Evolutionary conservation across 2,113 vertebrate species (phyloP).

Genomic region (human (Homo sapiens)): DNA sequence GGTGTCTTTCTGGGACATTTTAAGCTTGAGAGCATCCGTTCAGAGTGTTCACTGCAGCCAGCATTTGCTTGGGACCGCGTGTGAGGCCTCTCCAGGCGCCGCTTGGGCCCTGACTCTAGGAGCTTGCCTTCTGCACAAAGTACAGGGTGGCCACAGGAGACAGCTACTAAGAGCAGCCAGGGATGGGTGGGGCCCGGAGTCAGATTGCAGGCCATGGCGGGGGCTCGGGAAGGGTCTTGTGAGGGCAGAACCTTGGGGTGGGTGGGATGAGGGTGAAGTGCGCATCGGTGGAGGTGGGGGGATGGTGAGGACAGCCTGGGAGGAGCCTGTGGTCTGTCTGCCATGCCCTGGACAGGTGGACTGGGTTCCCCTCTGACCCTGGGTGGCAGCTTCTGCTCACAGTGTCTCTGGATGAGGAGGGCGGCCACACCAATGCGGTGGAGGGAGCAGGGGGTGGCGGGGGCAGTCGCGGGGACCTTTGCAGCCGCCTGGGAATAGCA

Average conservation of each 20-base stretch:
- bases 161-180: background rate
- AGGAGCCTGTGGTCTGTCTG: background rate
- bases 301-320: background rate
- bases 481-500: background rate
- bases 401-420: background rate
- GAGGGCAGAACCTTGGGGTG: background rate
- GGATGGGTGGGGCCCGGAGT: background rate
- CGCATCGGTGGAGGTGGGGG: accelerated
- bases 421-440: accelerated
- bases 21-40: accelerated
- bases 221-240: background rate
- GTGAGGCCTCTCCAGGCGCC: accelerated
- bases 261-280: background rate
- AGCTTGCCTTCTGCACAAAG: background rate
- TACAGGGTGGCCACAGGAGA: background rate
- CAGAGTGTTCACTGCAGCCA: accelerated
- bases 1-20: background rate
- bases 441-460: background rate
- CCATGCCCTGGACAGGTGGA: background rate
- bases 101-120: background rate
- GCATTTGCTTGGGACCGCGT: accelerated
- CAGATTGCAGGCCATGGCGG: background rate
- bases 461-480: background rate
- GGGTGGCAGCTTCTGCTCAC: background rate
- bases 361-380: background rate